Percentiles rank a stretch among this genome's conserved stretches.
These are phyloP conservation scores for Aradophagus sp. DNA, from an alignment of 1,140 invertebrate genomes.

Conservation along the genomic window DNA sequence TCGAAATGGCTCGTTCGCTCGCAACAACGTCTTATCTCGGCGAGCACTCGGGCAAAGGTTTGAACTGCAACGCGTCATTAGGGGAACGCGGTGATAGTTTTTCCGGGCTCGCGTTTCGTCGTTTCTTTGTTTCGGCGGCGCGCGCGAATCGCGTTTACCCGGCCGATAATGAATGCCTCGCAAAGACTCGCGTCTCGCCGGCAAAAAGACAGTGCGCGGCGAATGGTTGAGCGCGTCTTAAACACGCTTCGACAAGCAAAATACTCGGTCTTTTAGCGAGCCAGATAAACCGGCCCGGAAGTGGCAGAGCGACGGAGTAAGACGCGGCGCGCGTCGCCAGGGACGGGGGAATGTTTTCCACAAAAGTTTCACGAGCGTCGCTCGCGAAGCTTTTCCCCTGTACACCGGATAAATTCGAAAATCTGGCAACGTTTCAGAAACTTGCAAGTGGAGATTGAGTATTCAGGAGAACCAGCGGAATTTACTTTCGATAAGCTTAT, in stretches of 20 bases:
- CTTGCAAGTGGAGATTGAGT: constrained; percentile 52
- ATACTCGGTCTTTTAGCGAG: constrained; percentile 54
- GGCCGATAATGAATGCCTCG: constrained; percentile 45
- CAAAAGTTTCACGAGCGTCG: constrained; percentile 43
- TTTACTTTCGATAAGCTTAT: constrained; percentile 59
- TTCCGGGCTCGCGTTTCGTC: constrained; percentile 15
- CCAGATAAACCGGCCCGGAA: constrained; percentile 48
- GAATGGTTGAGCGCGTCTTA: constrained; percentile 49
- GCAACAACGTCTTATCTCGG: constrained; percentile 19
- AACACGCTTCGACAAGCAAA: constrained; percentile 55
- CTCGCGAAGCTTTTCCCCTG: constrained; percentile 43
- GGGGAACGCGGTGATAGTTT: constrained; percentile 23
- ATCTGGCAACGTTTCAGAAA: constrained; percentile 57
- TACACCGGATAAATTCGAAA: constrained; percentile 56
- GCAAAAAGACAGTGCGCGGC: constrained; percentile 31
- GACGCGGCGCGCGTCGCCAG: constrained; percentile 13
- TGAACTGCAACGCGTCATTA: constrained; percentile 27
- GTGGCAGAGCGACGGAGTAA: constrained; percentile 39
- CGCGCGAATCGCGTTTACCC: constrained; percentile 34
- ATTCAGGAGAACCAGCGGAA: constrained; percentile 51
- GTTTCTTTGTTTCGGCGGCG: constrained; percentile 9
- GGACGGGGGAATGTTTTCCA: constrained; percentile 34
- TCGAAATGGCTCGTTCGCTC: neutral
- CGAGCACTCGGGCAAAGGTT: constrained; percentile 4
- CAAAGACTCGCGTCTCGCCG: constrained; percentile 9